Base-by-base conservation (phyloP, 2,888 invertebrate genomes). In the Ormia ochracea region DNA sequence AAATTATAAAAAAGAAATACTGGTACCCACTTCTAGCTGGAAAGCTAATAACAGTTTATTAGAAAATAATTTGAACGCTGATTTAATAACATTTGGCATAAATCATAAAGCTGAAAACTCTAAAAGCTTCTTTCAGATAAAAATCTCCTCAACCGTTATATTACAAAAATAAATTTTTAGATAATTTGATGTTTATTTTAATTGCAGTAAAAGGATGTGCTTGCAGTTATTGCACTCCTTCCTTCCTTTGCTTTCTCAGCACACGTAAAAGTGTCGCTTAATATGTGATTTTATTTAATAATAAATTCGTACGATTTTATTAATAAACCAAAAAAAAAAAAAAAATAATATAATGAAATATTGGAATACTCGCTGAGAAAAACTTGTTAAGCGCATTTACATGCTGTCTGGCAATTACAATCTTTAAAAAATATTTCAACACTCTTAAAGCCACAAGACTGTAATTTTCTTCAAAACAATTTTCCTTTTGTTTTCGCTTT, bases 371-470 rank as follows among this genome's bases (percentile, higher is more conserved):
- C n/a, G n/a, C n/a, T n/a, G n/a, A n/a, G n/a, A n/a, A 43, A 68
- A 61, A 59, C 59, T 78, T 69, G 56, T 56, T 70, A 75, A 77
- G 54, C 54, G 56, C 36, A 75, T 74, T 74, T 70, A 65, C 65
- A 70, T 58, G 70, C 28, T 41, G 70, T 28, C 68, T 61, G 23
- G 43, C 41, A 61, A 68, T 63, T 23, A 63, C 52, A 68, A 80
- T 73, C 80, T 54, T 56, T 45, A 66, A 28, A 72, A 72, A 80
- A 68, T 31, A 76, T 76, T 80, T 80, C 80, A 72, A 80, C 80
- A 80, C 80, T 73, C 66, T 75, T 61, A 17, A 41, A 28, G 43
- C 61, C 54, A 76, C 52, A 68, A 68, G n/a, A 50, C 63, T 73
- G 45, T 73, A 80, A 80, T 76, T 80, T 76, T 59, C 48, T 43